A percentile compares a stretch with the other conserved stretches of the same genome.
phyloP scores from a whole-genome alignment of 1,140 invertebrate genomes.

The Temnothorax longispinosus region DNA sequence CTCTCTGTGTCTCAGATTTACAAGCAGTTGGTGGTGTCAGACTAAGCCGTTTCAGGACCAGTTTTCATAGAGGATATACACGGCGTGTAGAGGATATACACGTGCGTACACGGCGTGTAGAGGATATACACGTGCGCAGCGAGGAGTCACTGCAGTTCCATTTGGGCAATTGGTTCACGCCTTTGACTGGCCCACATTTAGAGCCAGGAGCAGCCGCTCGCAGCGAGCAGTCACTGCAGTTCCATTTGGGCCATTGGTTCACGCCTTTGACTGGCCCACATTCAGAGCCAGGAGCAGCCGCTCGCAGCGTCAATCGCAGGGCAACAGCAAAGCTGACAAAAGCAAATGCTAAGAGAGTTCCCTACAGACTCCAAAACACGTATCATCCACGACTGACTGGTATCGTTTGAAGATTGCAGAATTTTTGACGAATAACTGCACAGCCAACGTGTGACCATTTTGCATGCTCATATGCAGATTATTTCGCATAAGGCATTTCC shows the following conservation, averaged over 20 bases:
- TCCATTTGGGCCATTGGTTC: slow-evolving; percentile 79
- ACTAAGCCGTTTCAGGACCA: slow-evolving; percentile 87
- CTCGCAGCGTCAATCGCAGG: slow-evolving; percentile 93
- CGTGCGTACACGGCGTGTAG: slow-evolving; percentile 89
- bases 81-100: slow-evolving; percentile 91
- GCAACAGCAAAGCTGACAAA: slow-evolving; percentile 89
- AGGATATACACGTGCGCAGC: slow-evolving; percentile 94
- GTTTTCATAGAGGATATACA: slow-evolving; percentile 76
- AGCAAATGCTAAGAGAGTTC: slow-evolving; percentile 99
- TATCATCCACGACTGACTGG: slow-evolving; percentile 85
- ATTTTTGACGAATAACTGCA: too few species aligned
- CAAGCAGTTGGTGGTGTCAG: slow-evolving; percentile 87
- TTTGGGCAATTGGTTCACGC: slow-evolving; percentile 79
- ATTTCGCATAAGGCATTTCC: too few species aligned
- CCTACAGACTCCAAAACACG: slow-evolving; percentile 97
- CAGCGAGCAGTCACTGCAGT: slow-evolving; percentile 78
- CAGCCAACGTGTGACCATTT: too few species aligned
- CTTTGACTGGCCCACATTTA: slow-evolving; percentile 90
- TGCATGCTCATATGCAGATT: too few species aligned
- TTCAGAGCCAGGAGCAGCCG: slow-evolving; percentile 75
- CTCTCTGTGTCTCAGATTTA: slow-evolving; percentile 86
- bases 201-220: slow-evolving; percentile 92
- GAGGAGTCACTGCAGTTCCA: slow-evolving; percentile 84
- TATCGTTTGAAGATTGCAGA: too few species aligned
- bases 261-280: slow-evolving; percentile 88